Percentiles rank a stretch among this genome's conserved stretches.
phyloP scores from a whole-genome alignment of 2,797 vertebrate genomes.

The Anguilla marmorata region DNA sequence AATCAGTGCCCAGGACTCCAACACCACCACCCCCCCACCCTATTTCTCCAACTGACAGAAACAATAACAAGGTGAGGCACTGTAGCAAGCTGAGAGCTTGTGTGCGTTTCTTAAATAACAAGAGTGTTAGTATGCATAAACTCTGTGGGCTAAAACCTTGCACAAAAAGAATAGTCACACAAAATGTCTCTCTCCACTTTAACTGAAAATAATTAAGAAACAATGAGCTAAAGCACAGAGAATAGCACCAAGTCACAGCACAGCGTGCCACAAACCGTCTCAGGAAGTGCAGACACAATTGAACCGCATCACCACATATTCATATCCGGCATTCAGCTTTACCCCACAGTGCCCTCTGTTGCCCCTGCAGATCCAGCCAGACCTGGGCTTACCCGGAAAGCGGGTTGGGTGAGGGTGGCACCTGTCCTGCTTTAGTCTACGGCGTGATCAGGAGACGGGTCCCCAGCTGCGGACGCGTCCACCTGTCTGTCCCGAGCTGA shows the following conservation, averaged over 20 bases:
- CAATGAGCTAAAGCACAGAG: not conserved
- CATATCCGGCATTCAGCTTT: not conserved
- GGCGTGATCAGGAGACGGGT: not conserved
- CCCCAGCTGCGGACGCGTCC: not conserved
- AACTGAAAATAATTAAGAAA: not conserved
- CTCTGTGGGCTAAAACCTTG: not conserved
- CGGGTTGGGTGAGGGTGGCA: not conserved
- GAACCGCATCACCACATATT: not conserved
- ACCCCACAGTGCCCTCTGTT: not conserved
- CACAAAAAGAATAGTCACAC: not conserved
- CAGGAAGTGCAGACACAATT: not conserved
- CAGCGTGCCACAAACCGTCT: not conserved
- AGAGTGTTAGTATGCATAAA: not conserved
- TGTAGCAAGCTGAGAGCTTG: not conserved
- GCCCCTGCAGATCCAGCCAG: not conserved
- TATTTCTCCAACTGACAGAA: slow-evolving; percentile 14
- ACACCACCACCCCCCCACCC: not conserved
- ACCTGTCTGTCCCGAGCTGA: slow-evolving; percentile 27
- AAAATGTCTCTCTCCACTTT: not conserved
- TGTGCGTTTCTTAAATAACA: not conserved
- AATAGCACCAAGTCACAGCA: not conserved
- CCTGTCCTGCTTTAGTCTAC: not conserved
- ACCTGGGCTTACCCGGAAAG: not conserved
- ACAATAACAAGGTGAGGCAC: slow-evolving; percentile 19
- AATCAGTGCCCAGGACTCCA: not conserved